Percentiles rank a stretch among this genome's conserved stretches.
phyloP scores from a whole-genome alignment of 2,113 vertebrate genomes.

The Monopterus albus region DNA sequence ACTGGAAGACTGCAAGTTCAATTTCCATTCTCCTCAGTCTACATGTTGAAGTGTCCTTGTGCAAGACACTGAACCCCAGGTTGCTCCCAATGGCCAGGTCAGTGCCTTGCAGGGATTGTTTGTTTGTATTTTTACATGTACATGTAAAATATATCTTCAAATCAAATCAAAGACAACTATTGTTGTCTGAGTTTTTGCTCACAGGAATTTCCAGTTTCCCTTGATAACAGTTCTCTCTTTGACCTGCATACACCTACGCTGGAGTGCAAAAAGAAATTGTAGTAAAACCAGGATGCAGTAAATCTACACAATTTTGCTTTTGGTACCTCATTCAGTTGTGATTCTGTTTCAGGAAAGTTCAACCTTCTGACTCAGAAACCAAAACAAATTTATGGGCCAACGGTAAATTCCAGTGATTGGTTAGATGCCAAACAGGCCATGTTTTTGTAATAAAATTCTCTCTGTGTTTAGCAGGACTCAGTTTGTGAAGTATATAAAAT shows the following conservation, averaged over 20 bases:
- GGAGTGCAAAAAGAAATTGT: background rate
- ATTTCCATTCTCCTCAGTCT: no score
- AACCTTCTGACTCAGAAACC: no score
- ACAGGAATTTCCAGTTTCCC: background rate
- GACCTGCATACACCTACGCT: background rate
- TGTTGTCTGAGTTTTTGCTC: background rate
- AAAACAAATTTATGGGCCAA: no score
- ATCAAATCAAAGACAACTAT: background rate
- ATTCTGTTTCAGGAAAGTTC: background rate
- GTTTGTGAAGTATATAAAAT: background rate
- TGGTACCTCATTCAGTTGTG: background rate
- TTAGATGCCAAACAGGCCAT: background rate
- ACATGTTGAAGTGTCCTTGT: no score
- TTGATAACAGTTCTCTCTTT: background rate
- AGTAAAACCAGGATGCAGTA: background rate
- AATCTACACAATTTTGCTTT: slow-evolving; percentile 2
- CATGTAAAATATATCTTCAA: background rate
- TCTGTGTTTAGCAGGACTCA: background rate
- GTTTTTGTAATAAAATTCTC: background rate
- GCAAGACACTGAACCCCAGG: no score
- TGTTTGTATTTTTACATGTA: background rate
- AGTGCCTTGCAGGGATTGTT: no score
- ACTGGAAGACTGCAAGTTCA: no score
- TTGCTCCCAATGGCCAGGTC: no score
- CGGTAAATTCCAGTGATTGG: no score